Evolutionary conservation across 2,888 invertebrate genomes (phyloP), one percentile per base, ranked within the genome.

Genomic region (Drosophila dives): DNA sequence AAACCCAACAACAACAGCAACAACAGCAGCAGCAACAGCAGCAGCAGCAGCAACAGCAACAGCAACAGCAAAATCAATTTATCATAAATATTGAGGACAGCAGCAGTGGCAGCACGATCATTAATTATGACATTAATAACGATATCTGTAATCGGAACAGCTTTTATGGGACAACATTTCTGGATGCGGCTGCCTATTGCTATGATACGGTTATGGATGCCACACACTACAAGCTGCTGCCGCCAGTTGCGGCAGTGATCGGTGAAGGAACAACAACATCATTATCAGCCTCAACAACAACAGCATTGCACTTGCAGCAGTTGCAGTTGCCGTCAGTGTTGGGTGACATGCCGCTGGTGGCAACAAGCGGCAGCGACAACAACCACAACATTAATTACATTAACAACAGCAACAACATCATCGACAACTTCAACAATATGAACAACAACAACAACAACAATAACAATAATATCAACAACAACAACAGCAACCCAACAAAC

Each of bases 201-300:
- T 89, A 87, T 32, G 86, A 86, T 55, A 87, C 90, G 45, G 76
- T 82, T 20, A 83, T 86, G 76, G 86, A 86, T 69, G 75, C 73
- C 54, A 71, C 75, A 17, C 76, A 87, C 45, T 82, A 77, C 11
- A 85, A 83, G 53, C 23, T 75, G 56, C 68, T 66, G 45, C 55
- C 72, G 20, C 59, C 72, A 51, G 42, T 26, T 45, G 45, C 48
- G 42, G 62, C 54, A 29, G 67, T 60, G n/a, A 49, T 69, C 32
- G 53, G 58, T 11, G 49, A 29, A 29, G 29, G 58, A 38, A 42
- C 55, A 45, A n/a, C 62, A 56, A 23, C 54, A 32, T 42, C 62
- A 61, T 60, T 63, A 69, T 38, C 45, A 64, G 8, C 23, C 23
- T 59, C 63, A 17, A 64, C 61, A 50, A 34, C 70, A 69, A 50